Conservation (phyloP, 2,797 vertebrate species). For the Coilia nasus region DNA sequence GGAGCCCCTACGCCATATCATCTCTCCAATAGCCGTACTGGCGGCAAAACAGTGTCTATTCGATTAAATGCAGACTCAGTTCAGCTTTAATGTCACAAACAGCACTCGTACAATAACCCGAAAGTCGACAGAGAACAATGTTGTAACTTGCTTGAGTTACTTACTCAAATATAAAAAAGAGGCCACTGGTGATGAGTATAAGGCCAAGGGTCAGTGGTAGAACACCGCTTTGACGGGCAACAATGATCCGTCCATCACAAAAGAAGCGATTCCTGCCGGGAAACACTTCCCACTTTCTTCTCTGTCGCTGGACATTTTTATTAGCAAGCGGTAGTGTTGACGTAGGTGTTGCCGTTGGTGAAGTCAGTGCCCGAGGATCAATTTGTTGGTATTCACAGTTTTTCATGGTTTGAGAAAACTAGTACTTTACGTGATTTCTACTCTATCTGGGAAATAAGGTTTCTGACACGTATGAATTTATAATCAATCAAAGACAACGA, state of each 20-base stretch:
- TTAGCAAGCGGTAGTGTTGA: slow-evolving; percentile 60
- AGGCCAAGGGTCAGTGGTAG: slow-evolving; percentile 90
- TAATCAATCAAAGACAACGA: background rate
- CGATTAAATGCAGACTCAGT: too few relatives aligned
- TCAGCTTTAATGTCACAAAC: background rate
- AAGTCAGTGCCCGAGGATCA: slow-evolving; percentile 77
- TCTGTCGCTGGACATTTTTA: slow-evolving; percentile 61
- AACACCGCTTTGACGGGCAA: slow-evolving; percentile 88
- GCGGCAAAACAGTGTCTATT: too few relatives aligned
- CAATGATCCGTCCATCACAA: slow-evolving; percentile 89
- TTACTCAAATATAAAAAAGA: slow-evolving; percentile 97
- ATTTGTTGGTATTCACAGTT: slow-evolving; percentile 95
- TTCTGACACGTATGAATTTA: background rate
- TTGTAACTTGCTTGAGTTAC: slow-evolving; percentile 57
- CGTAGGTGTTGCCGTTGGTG: slow-evolving; percentile 56
- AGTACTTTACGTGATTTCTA: slow-evolving; percentile 12
- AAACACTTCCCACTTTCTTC: slow-evolving; percentile 91
- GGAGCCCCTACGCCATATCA: too few relatives aligned
- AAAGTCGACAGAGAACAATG: background rate
- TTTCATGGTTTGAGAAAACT: slow-evolving; percentile 77
- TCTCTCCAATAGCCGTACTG: too few relatives aligned
- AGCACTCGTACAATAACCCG: background rate
- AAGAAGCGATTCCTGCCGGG: slow-evolving; percentile 91
- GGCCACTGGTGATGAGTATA: slow-evolving; percentile 88
- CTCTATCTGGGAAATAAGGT: background rate